These are phyloP conservation scores for Petrolisthes manimaculis DNA, from an alignment of 2,888 invertebrate species.

Conservation along the genomic window DNA sequence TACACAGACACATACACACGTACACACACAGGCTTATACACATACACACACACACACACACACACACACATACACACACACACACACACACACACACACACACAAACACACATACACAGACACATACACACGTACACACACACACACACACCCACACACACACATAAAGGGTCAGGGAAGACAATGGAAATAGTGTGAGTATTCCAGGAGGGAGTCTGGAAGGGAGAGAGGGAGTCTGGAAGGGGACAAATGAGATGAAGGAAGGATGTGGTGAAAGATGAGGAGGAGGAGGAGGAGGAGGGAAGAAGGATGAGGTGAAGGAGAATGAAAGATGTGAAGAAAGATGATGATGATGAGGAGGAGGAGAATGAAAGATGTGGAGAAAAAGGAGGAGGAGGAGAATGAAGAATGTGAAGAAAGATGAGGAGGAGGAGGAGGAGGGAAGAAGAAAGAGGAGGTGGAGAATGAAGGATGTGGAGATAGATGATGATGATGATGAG, in stretches of 20 bases:
- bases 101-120: no score
- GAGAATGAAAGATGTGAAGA: neutral
- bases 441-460: neutral
- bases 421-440: neutral
- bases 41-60: slow-evolving; percentile 28
- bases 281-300: neutral
- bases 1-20: slow-evolving; percentile 7
- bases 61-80: slow-evolving; percentile 22
- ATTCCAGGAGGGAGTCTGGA: neutral
- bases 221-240: neutral
- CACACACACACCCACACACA: no score
- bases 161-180: neutral
- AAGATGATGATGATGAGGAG: neutral
- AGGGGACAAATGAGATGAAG: neutral
- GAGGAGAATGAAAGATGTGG: neutral
- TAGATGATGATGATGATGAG: neutral
- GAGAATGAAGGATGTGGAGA: neutral
- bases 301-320: neutral
- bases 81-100: slow-evolving; percentile 29
- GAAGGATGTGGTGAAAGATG: neutral
- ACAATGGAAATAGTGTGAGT: neutral
- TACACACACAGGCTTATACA: slow-evolving; percentile 16
- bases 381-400: neutral
- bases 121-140: slow-evolving; percentile 20
- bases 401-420: neutral